These are phyloP conservation scores for Gambusia affinis DNA, from an alignment of 2,113 vertebrate genomes.

Conservation along the genomic window DNA sequence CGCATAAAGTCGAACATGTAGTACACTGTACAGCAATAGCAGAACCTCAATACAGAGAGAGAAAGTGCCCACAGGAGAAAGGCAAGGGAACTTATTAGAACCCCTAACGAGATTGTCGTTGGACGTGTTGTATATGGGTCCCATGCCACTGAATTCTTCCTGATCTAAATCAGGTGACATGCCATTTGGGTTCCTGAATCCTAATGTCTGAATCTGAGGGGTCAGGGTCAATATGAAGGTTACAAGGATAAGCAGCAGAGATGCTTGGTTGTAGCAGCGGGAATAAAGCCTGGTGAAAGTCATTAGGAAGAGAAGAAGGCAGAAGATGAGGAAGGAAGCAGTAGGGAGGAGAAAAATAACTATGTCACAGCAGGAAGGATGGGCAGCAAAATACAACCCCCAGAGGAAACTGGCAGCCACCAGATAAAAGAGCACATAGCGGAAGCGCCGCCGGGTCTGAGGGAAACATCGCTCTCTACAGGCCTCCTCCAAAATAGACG, in stretches of 20 bases:
- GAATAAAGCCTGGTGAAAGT: conserved; percentile 89
- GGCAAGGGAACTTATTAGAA: conserved; percentile 67
- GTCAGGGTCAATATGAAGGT: conserved; percentile 88
- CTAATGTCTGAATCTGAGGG: conserved; percentile 83
- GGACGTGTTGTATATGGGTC: conserved; percentile 58
- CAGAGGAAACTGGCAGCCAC: conserved; percentile 85
- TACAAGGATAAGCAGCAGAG: conserved; percentile 85
- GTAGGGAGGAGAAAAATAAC: conserved; percentile 82
- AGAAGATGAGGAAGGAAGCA: conserved; percentile 85
- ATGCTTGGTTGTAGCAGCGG: conserved; percentile 85
- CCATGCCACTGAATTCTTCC: conserved; percentile 62
- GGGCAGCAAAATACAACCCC: conserved; percentile 86
- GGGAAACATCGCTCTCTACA: conserved; percentile 94
- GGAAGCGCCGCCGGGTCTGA: conserved; percentile 91
- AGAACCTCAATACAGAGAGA: conserved; percentile 96
- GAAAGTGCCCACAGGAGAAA: conserved; percentile 95
- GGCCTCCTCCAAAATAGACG: conserved; percentile 92
- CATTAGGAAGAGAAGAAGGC: conserved; percentile 86
- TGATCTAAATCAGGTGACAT: conserved; percentile 35
- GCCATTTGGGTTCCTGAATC: conserved; percentile 55
- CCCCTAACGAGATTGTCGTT: conserved; percentile 31
- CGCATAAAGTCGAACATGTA: conserved; percentile 93
- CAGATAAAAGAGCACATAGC: conserved; percentile 91
- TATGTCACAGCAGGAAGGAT: conserved; percentile 79
- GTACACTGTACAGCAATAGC: conserved; percentile 93